phyloP scores from a whole-genome alignment of 2,113 vertebrate species.

The Urocolius indicus region DNA sequence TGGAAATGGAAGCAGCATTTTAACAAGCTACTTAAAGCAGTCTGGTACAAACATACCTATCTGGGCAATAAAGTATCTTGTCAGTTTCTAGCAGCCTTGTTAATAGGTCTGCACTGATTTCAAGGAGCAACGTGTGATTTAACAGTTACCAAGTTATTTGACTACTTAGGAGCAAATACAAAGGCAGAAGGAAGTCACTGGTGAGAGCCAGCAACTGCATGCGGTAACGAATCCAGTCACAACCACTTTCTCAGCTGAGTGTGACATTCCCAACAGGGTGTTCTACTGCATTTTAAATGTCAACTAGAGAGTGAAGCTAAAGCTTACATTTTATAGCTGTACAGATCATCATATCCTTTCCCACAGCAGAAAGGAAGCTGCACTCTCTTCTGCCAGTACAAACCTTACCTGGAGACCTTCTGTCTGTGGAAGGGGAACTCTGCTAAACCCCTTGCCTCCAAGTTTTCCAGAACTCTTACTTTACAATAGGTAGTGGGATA shows the following conservation, averaged over 20 bases:
- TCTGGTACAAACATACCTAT: not conserved
- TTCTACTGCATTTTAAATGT: not conserved
- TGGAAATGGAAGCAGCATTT: not conserved
- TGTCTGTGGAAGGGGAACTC: no score
- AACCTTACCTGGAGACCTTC: not conserved
- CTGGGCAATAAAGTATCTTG: not conserved
- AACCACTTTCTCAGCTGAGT: not conserved
- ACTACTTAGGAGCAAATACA: not conserved
- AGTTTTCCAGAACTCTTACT: not conserved
- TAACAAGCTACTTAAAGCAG: not conserved
- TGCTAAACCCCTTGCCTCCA: rapidly evolving
- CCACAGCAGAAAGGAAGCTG: not conserved
- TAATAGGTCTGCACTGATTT: not conserved
- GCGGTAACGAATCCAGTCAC: not conserved
- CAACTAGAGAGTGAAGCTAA: not conserved
- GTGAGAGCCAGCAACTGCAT: not conserved
- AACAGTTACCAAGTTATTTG: not conserved
- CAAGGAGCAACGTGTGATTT: not conserved
- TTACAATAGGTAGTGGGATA: not conserved
- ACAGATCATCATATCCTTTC: not conserved
- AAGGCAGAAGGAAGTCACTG: not conserved
- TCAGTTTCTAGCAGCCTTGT: not conserved
- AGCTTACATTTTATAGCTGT: not conserved
- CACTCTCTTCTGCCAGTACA: not conserved
- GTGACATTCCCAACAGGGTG: not conserved